Conservation (phyloP, 2,797 vertebrate species). For the Danio tinwini region DNA sequence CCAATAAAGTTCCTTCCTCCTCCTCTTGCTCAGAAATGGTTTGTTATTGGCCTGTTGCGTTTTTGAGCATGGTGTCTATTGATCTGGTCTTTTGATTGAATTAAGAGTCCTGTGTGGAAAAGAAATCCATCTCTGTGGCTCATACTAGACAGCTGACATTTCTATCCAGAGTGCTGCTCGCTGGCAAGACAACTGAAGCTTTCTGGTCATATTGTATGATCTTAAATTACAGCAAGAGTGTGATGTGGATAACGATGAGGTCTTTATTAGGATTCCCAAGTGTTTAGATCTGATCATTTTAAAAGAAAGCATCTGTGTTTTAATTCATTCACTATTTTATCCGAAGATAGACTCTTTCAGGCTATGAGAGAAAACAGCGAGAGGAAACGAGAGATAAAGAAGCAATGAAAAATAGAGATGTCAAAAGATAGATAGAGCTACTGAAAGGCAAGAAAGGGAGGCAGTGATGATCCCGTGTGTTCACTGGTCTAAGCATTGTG, state of each 20-base stretch:
- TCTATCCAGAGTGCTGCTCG: conserved; percentile 70
- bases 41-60: conserved; percentile 50
- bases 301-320: background rate
- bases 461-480: background rate
- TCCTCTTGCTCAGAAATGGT: conserved; percentile 38
- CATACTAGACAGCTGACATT: conserved; percentile 80
- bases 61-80: conserved; percentile 48
- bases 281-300: background rate
- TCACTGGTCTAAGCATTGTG: conserved; percentile 8
- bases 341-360: background rate
- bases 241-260: conserved; percentile 8
- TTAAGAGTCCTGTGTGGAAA: conserved; percentile 68
- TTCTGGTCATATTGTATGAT: background rate
- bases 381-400: background rate
- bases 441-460: conserved; percentile 8
- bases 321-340: background rate
- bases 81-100: conserved; percentile 69
- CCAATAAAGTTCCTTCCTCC: conserved; percentile 31
- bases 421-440: conserved; percentile 18
- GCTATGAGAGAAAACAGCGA: background rate
- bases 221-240: background rate
- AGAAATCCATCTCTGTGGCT: conserved; percentile 74
- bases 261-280: conserved; percentile 26
- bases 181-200: conserved; percentile 48
- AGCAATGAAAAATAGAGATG: conserved; percentile 2